These are phyloP conservation scores for Botia almorhae DNA, from an alignment of 2,797 vertebrate genomes.

Conservation along the genomic window DNA sequence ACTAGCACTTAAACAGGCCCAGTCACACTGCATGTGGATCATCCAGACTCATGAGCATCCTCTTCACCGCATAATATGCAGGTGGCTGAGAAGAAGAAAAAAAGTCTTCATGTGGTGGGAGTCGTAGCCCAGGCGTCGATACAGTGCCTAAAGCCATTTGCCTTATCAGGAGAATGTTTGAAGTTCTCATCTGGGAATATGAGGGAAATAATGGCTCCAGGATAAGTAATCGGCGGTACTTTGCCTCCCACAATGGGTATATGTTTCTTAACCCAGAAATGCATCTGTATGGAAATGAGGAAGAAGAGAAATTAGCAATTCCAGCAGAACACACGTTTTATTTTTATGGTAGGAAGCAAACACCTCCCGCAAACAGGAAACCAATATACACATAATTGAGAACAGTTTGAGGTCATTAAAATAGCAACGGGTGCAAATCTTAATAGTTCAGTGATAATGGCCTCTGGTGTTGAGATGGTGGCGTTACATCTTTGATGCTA, in stretches of 20 bases:
- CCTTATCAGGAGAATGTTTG: slow-evolving; percentile 4
- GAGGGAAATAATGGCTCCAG: background rate
- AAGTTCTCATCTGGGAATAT: slow-evolving; percentile 6
- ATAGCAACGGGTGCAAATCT: background rate
- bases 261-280: background rate
- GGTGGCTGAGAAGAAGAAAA: background rate
- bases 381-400: background rate
- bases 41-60: slow-evolving; percentile 2
- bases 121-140: background rate
- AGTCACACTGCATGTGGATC: slow-evolving; percentile 25
- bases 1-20: slow-evolving; percentile 21
- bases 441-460: slow-evolving; percentile 1
- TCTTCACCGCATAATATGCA: background rate
- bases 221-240: background rate
- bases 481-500: slow-evolving; percentile 15
- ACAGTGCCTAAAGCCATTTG: slow-evolving; percentile 17
- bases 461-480: slow-evolving; percentile 11
- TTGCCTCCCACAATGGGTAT: background rate
- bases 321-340: background rate
- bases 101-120: background rate
- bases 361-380: background rate
- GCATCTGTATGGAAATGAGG: background rate
- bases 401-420: background rate
- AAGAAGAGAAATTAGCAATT: background rate
- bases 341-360: background rate